Base-by-base conservation (phyloP, 2,888 invertebrate species). In the Hypena proboscidalis region DNA sequence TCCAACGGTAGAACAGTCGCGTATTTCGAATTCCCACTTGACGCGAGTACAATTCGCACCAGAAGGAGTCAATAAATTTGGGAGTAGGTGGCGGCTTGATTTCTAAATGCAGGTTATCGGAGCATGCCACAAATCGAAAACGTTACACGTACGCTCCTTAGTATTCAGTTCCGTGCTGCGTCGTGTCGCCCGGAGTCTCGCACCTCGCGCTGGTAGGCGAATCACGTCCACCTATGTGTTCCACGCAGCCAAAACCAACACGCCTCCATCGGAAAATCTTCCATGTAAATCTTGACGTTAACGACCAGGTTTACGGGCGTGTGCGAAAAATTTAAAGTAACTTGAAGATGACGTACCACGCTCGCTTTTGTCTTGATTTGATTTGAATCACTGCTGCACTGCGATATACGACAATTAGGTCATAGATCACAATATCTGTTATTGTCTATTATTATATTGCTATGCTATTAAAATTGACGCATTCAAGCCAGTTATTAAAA, bases 71-170 rank as follows among this genome's bases (percentile, higher is more conserved):
- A 77, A 86, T 88, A 88, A 87, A 89, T 89, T 87, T 81, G 69
- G 73, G 71, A 84, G 80, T 79, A 82, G 80, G 72, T 78, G 75
- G 71, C 79, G 83, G 87, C 80, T 85, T 87, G 85, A 85, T 90
- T 88, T 86, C 88, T 82, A 82, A 90, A 89, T 89, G 88, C 85
- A 84, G 90, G 90, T 90, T 90, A 90, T 90, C 90, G 85, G 89
- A 83, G 83, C 81, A 85, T 83, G 83, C 83, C 85, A 82, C 85
- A 86, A 86, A 89, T 89, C 83, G 85, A 77, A 83, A 81, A 74
- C 83, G 86, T 74, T 77, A 85, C 84, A 82, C 75, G 80, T 79
- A 71, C 70, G 76, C 86, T 88, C 79, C 79, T 87, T 88, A 88
- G 89, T 90, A 88, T 88, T 88, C 90, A 78, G 81, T 74, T 70